Evolutionary conservation across 2,797 vertebrate species (phyloP), one percentile per base, ranked within the genome.

Genomic region (Cercopithecus hamlyni): DNA sequence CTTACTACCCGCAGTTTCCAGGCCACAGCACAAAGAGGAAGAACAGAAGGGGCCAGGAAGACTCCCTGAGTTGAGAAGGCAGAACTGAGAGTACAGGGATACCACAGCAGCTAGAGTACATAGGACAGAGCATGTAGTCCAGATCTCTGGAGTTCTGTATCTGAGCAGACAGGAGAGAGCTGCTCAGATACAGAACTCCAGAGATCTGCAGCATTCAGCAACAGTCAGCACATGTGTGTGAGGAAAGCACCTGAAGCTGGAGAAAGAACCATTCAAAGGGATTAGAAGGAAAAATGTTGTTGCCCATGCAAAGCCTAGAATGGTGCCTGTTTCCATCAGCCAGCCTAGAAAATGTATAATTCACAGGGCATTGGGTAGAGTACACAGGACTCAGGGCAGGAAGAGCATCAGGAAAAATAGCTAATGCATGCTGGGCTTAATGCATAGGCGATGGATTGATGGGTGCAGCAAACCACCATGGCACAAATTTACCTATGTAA

Each of bases 161-260:
- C 30, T 64, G 61, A 64, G 61, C 24, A 41, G 52, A 64, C 11
- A 52, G 33, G 39, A 64, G 6, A 45, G 4, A 80, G 17, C 39
- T n/a, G 22, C 27, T 19, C 10, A 50, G 45, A 67, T 27, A n/a
- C 11, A 41, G 20, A 73, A 67, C 39, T 45, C 36, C n/a, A 52
- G 39, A 19, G 27, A 57, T 9, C 50, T 24, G 1, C 0, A 52
- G 55, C n/a, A 5, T 8, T 27, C 33, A 13, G 70, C n/a, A 50
- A 26, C 26, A 5, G 43, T 9, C 26, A 77, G 43, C 14, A 1
- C 14, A 2, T 8, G 5, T 20, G 2, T 8, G 2, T 6, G 70
- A 88, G 79, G 19, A 39, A 22, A 83, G 36, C 7, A 26, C 24
- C 1, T 2, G 7, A 30, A 39, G 22, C 33, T 30, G 14, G 33